Evolutionary conservation across 2,113 vertebrate genomes (phyloP).

Genomic region (Oryzias melastigma): DNA sequence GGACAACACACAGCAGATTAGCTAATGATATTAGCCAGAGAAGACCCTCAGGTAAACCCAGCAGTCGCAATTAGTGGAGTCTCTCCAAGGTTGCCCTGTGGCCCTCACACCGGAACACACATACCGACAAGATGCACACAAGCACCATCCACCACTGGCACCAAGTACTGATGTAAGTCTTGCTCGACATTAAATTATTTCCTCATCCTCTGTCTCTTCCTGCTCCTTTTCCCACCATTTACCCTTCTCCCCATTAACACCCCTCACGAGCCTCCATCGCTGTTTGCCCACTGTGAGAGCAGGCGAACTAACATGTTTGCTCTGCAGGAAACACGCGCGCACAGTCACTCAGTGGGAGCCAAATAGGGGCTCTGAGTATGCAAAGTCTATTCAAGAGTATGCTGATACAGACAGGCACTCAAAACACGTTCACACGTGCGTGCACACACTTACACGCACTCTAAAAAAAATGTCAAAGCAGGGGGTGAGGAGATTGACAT

Average conservation of each 20-base stretch:
- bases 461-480: constrained; percentile 38
- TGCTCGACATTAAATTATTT: constrained; percentile 33
- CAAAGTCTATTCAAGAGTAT: constrained; percentile 37
- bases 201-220: constrained; percentile 16
- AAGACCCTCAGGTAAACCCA: constrained; percentile 74
- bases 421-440: constrained; percentile 19
- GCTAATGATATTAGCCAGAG: constrained; percentile 79
- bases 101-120: constrained; percentile 29
- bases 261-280: constrained; percentile 58
- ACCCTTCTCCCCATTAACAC: constrained; percentile 55
- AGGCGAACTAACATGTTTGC: constrained; percentile 72
- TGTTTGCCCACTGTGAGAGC: constrained; percentile 69
- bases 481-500: constrained; percentile 58
- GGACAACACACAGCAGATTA: constrained; percentile 79
- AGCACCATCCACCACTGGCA: constrained; percentile 38
- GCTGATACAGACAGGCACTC: constrained; percentile 43
- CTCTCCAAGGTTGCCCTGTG: constrained; percentile 68
- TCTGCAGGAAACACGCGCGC: constrained; percentile 56
- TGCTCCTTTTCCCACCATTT: constrained; percentile 16
- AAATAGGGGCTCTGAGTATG: constrained; percentile 35
- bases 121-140: constrained; percentile 12
- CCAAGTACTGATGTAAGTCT: constrained; percentile 28
- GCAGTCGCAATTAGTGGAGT: constrained; percentile 78
- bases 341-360: constrained; percentile 44
- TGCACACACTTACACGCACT: constrained; percentile 26